Evolutionary conservation across 2,113 vertebrate genomes (phyloP).

Genomic region (Lates calcarifer): DNA sequence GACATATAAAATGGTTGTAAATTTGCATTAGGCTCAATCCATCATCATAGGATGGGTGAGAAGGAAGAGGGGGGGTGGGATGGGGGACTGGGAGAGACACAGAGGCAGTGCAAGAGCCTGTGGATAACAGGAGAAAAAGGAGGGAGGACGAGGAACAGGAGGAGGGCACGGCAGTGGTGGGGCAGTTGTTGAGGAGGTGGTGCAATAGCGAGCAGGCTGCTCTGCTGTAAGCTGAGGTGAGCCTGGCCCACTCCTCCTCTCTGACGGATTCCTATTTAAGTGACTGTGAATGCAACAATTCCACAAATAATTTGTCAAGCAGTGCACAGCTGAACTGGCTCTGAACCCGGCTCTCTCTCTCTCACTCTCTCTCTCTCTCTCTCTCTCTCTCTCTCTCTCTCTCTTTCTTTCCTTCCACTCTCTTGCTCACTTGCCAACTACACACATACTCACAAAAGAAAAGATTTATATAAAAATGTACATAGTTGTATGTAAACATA

Average conservation of each 20-base stretch:
- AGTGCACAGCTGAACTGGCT: slow-evolving; percentile 94
- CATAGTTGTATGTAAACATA: background rate
- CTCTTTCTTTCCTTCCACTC: slow-evolving; percentile 43
- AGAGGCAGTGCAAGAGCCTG: slow-evolving; percentile 76
- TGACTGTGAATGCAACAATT: slow-evolving; percentile 99
- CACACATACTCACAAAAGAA: slow-evolving; percentile 11
- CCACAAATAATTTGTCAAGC: slow-evolving; percentile 99
- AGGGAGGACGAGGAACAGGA: slow-evolving; percentile 72
- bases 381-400: slow-evolving; percentile 52
- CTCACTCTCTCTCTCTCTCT: slow-evolving; percentile 51
- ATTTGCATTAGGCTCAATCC: slow-evolving; percentile 99
- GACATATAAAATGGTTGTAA: slow-evolving; percentile 98
- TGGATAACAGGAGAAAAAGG: slow-evolving; percentile 24
- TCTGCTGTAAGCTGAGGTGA: slow-evolving; percentile 89
- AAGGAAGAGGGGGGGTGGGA: slow-evolving; percentile 56
- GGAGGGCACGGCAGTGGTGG: slow-evolving; percentile 64
- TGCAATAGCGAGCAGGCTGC: slow-evolving; percentile 87
- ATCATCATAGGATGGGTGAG: slow-evolving; percentile 91
- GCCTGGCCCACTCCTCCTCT: slow-evolving; percentile 79
- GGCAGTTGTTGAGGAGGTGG: slow-evolving; percentile 77
- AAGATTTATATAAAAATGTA: background rate
- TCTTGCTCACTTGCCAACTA: slow-evolving; percentile 6
- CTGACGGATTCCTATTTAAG: slow-evolving; percentile 99
- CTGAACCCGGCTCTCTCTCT: slow-evolving; percentile 88
- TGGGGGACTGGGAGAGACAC: slow-evolving; percentile 45